Evolutionary conservation across 2,888 invertebrate species (phyloP), one percentile per base, ranked within the genome.

Genomic region (Eudemis profundana): DNA sequence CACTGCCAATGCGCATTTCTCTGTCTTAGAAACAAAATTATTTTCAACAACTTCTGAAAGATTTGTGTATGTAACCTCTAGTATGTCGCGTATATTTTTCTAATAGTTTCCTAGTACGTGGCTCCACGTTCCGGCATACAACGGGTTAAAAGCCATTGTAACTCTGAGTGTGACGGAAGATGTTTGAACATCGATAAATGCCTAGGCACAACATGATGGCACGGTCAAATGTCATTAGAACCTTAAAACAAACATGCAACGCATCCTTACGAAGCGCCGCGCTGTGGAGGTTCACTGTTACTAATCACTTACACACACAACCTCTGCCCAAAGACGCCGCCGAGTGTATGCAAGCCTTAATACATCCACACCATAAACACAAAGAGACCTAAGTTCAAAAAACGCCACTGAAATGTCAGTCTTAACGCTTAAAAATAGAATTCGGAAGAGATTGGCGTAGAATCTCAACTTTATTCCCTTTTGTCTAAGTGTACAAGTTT

Each of bases 261-360:
- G 36, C 78, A 70, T 71, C 71, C 74, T 77, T 74, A 74, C 72
- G 72, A 78, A 90, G 90, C 90, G 90, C 90, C 91, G 86, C 89
- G 68, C 85, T 71, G 81, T 72, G 90, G 90, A 84, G 90, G 89
- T 89, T 88, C 76, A 78, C 69, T 69, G 66, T 69, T 77, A 79
- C 90, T 92, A 92, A 91, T 89, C 82, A 86, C 74, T 85, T 78
- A 74, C 72, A 79, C 84, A 91, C 82, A 92, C 86, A 85, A 74
- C 79, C 85, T 88, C 89, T 86, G 74, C 82, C 74, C 69, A 65
- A 65, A 65, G 65, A 65, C 70, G 75, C 89, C 90, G 89, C 81
- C 72, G 49, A 71, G 40, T 85, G 77, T 85, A 79, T 84, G 78
- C 79, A 78, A 81, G 81, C 78, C 85, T 84, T 88, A 65, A 65